Base-by-base conservation (phyloP, 2,797 vertebrate genomes). In the Schizopygopsis malacanthus region DNA sequence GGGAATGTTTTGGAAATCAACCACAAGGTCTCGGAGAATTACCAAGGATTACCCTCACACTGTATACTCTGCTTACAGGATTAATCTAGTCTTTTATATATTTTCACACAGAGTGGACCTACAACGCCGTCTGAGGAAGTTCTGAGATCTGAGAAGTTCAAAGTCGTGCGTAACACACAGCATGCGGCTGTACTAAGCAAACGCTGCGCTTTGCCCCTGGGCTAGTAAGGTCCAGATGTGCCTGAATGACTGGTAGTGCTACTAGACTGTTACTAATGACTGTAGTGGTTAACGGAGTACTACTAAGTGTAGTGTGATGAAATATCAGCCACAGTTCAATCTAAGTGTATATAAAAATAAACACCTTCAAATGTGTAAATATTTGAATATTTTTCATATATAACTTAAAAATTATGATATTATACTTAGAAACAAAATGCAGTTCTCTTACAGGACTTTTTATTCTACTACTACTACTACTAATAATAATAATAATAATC, bases 1-100 rank as follows among this genome's bases (percentile, higher is more conserved):
- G 83, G 41, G 56, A 87, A 90, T 73, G 84, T 88, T 87, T 79
- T 87, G 83, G 86, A 88, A 82, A 45, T 63, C 79, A 67, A 88
- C 88, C 86, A 87, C 81, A 56, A 72, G 84, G 85, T 90, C 90
- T 87, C 80, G 47, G 87, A 89, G 89, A 89, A 91, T 91, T 91
- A 91, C 83, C 43, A 11, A 81, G 88, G 89, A 91, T 91, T 91
- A 90, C 78, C 81, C 78, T 82, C 56, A 61, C 86, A 78, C 81
- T 83, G 65, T 81, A 88, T 88, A 87, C 85, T 79, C 84, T 81
- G 59, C 52, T 70, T 88, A 86, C 77, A 41, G 54, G 52, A 82
- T 86, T 88, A 88, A 88, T 90, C 86, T 89, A 25, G 28, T 81
- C 79, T 81, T 87, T 86, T 88, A 87, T 83, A 82, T 83, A 82